A percentile compares a stretch with the other conserved stretches of the same genome.
Conservation (phyloP, 2,797 vertebrate genomes). For the Zalophus californianus region DNA sequence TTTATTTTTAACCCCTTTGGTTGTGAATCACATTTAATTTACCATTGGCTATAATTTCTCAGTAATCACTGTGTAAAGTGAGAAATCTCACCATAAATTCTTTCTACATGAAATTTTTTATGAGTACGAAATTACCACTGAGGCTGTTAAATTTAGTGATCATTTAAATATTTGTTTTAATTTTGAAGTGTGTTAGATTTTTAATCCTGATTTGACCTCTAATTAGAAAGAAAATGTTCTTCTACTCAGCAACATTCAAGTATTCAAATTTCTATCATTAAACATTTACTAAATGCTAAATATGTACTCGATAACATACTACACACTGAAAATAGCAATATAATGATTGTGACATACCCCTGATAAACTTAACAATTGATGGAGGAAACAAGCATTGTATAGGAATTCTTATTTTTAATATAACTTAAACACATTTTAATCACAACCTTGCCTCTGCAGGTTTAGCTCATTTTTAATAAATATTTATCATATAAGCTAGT, state of each 20-base stretch:
- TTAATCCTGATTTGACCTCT: not conserved
- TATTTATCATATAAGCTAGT: not conserved
- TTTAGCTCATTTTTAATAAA: not conserved
- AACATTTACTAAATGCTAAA: not conserved
- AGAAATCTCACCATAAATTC: not conserved
- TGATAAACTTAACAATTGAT: not conserved
- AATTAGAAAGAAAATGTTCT: not conserved
- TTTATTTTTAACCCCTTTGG: not conserved
- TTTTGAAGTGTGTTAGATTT: not conserved
- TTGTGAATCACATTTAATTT: conserved; percentile 4
- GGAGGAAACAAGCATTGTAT: not conserved
- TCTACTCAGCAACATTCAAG: not conserved
- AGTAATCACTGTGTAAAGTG: not conserved
- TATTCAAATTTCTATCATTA: not conserved
- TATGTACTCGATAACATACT: not conserved
- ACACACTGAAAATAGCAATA: not conserved
- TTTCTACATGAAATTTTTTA: not conserved
- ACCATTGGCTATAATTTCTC: not conserved
- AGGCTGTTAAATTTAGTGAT: not conserved
- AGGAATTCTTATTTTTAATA: not conserved
- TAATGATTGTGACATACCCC: not conserved
- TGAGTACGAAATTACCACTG: not conserved
- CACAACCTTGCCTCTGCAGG: not conserved
- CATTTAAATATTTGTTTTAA: not conserved
- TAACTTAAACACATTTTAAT: not conserved